These are phyloP conservation scores for Zonotrichia leucophrys DNA, from an alignment of 2,113 vertebrate species.

Conservation along the genomic window DNA sequence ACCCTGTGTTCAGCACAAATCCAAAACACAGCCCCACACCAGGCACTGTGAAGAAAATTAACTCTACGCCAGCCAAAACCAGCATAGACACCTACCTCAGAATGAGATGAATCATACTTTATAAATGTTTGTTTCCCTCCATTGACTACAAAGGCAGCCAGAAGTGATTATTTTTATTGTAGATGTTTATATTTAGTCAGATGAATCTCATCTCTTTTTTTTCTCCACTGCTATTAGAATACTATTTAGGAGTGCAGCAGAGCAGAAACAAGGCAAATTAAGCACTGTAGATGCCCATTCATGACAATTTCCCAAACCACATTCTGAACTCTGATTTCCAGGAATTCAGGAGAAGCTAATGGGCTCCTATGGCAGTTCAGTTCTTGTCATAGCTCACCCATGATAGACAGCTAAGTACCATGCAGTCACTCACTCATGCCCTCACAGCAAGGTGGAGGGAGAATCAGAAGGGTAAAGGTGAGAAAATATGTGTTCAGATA, in stretches of 20 bases:
- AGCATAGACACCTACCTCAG: background rate
- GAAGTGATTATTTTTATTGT: background rate
- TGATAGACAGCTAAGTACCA: background rate
- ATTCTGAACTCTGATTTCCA: background rate
- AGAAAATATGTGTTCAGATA: background rate
- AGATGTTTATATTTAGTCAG: background rate
- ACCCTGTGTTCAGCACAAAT: background rate
- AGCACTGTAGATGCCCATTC: background rate
- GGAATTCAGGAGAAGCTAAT: background rate
- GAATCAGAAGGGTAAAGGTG: background rate
- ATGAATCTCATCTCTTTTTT: background rate
- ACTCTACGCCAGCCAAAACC: background rate
- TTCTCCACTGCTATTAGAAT: background rate
- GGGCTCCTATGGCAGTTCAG: background rate
- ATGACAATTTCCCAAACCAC: background rate
- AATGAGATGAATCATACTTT: background rate
- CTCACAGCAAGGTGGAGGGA: background rate
- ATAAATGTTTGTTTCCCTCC: background rate
- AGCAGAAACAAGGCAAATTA: background rate
- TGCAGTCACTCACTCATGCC: fast-evolving
- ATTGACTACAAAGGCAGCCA: background rate
- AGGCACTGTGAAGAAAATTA: background rate
- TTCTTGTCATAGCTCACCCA: background rate
- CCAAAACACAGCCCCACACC: background rate
- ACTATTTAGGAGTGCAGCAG: background rate